Base-by-base conservation (phyloP, 2,797 vertebrate species). In the Acipenser transmontanus region DNA sequence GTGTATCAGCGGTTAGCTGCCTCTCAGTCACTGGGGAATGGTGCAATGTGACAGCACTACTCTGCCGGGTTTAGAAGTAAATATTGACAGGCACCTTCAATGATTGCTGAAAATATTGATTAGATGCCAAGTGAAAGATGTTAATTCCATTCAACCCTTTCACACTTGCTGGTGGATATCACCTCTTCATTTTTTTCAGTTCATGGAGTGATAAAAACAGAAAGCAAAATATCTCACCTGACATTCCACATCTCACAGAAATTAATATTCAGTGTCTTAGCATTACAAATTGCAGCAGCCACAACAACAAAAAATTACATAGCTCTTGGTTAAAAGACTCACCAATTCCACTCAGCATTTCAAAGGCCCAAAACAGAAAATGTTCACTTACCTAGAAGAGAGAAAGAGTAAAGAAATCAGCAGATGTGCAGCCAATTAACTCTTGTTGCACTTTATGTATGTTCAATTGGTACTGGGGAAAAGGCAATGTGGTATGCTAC, bases 321-420 rank as follows among this genome's bases (percentile, higher is more conserved):
- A 34, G 1, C 34, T 34, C 34, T 34, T 74, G 74, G 82, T 78
- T 85, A 73, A 50, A 61, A 57, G 78, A 81, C 82, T 80, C 74
- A 82, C 82, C 80, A 67, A 73, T n/a, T 54, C 52, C 52, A 54
- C 78, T 77, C 79, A 63, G 70, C 75, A 74, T 71, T 78, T 74
- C 56, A 7, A 59, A 13, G 5, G 61, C 49, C 79, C 34, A 6
- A 73, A 69, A 78, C 77, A 79, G 82, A 84, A 85, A 80, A 80
- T 77, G 78, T 80, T 75, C 85, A 87, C 86, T 89, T 87, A 88
- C 87, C 86, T 88, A 81, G 73, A 78, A 80, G 77, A 82, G 57
- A 74, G 74, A 70, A 80, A 72, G 80, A 59, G 81, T 83, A 79
- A 83, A 75, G 76, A 82, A 85, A 88, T 88, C 85, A 87, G 84